Conservation (phyloP, 2,113 vertebrate species). For the Rissa tridactyla region DNA sequence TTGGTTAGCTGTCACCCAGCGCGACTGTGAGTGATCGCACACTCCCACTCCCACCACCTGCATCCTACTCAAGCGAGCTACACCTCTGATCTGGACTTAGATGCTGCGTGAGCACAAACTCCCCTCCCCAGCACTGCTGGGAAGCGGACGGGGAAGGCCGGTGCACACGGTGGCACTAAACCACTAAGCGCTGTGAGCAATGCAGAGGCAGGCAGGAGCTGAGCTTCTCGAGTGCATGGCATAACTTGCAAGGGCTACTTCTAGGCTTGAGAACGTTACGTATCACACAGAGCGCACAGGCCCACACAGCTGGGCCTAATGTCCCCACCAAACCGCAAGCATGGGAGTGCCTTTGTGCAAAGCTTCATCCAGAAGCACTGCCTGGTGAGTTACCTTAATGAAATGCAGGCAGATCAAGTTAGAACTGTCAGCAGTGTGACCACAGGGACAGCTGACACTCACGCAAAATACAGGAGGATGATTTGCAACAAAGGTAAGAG, state of each 20-base stretch:
- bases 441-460: neutral
- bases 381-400: neutral
- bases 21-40: neutral
- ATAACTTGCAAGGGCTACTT: neutral
- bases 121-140: neutral
- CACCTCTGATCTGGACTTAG: slow-evolving; percentile 27
- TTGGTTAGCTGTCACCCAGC: slow-evolving; percentile 42
- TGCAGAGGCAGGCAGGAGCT: neutral
- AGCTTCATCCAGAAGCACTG: neutral
- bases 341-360: neutral
- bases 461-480: neutral
- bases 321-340: neutral
- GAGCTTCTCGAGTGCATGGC: neutral
- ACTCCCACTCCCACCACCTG: slow-evolving; percentile 49
- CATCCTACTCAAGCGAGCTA: neutral
- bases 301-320: neutral
- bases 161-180: neutral
- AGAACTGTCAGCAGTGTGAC: neutral
- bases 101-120: neutral
- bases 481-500: neutral
- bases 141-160: neutral
- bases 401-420: neutral
- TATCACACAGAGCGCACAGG: neutral
- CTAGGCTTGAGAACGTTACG: neutral
- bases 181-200: neutral